phyloP scores from a whole-genome alignment of 2,113 vertebrate species.

The Antigone vipio region DNA sequence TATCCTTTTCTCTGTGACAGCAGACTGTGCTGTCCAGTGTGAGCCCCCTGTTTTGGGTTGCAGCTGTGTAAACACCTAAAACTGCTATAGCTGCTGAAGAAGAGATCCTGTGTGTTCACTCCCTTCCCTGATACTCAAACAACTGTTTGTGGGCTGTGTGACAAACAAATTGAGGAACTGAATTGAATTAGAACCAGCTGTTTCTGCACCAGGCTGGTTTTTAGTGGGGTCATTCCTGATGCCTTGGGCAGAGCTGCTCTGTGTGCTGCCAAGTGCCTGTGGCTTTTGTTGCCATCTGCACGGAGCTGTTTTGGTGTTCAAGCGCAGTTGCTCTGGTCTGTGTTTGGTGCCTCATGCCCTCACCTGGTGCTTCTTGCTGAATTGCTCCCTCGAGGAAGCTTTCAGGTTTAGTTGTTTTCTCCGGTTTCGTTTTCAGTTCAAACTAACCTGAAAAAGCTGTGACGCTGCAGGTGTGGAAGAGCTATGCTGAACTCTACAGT shows the following conservation, averaged over 20 bases:
- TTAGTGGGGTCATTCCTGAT: neutral
- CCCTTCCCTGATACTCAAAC: neutral
- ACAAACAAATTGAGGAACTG: neutral
- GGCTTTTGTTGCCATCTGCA: neutral
- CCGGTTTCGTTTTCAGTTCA: neutral
- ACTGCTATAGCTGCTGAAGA: neutral
- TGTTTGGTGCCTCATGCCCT: neutral
- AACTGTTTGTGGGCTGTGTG: neutral
- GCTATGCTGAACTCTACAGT: neutral
- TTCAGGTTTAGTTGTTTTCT: neutral
- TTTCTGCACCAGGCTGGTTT: neutral
- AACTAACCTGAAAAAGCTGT: neutral
- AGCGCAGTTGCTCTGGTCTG: neutral
- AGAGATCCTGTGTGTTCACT: neutral
- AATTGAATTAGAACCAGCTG: neutral
- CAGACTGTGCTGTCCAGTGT: neutral
- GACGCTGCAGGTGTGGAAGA: neutral
- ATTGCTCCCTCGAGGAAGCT: neutral
- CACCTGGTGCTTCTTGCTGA: neutral
- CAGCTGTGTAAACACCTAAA: neutral
- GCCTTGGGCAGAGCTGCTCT: neutral
- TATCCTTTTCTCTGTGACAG: neutral
- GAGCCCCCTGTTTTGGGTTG: neutral
- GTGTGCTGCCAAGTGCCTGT: accelerated
- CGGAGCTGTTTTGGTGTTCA: accelerated